Conservation (phyloP, 2,113 vertebrate species). For the Misgurnus anguillicaudatus region DNA sequence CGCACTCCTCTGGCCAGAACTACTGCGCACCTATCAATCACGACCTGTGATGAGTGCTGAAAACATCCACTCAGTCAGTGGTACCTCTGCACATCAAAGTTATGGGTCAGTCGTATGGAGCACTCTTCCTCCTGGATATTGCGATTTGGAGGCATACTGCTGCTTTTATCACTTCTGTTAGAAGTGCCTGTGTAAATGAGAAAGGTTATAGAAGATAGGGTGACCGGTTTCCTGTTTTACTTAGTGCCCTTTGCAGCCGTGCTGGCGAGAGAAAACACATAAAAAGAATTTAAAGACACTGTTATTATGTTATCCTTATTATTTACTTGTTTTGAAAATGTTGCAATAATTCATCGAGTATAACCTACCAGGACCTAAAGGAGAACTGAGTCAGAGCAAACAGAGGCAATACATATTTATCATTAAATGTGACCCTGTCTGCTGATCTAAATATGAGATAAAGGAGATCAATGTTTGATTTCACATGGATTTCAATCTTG, state of each 20-base stretch:
- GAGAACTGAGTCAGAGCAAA: constrained; percentile 3
- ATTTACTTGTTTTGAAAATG: background rate
- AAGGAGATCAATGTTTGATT: no score
- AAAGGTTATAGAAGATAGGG: background rate
- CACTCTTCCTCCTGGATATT: constrained; percentile 26
- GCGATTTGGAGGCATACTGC: constrained; percentile 17
- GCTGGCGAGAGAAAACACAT: background rate
- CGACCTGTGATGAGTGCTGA: constrained; percentile 35
- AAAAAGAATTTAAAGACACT: background rate
- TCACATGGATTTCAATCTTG: no score
- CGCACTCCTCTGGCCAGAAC: constrained; percentile 15
- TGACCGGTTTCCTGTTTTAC: background rate
- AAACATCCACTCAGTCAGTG: constrained; percentile 32
- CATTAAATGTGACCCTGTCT: background rate
- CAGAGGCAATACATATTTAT: constrained; percentile 8
- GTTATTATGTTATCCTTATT: background rate
- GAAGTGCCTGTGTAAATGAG: background rate
- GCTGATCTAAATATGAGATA: no score
- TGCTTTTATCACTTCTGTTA: constrained; percentile 23
- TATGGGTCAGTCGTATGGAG: constrained; percentile 46
- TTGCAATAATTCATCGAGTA: background rate
- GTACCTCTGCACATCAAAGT: constrained; percentile 41
- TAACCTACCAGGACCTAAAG: background rate
- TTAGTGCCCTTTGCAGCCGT: background rate
- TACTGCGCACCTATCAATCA: constrained; percentile 48